Conservation (phyloP, 1,140 invertebrate genomes). For the Pissodes strobi region DNA sequence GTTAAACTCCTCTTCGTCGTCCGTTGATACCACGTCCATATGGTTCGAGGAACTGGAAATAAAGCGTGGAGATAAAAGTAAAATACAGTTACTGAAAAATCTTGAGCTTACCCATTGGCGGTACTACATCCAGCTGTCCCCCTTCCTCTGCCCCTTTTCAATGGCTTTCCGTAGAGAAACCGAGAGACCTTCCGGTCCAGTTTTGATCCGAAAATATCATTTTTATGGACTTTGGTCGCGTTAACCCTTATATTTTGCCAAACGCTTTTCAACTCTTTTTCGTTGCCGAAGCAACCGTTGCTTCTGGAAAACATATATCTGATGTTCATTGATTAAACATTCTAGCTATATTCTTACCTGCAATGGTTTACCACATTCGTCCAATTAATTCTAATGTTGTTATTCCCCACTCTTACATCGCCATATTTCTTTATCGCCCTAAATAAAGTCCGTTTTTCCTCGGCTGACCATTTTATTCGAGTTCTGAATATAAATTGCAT, state of each 20-base stretch:
- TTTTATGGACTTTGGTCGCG: slow-evolving; percentile 20
- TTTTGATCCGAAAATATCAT: slow-evolving; percentile 19
- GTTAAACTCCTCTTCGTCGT: too few relatives aligned
- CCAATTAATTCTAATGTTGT: slow-evolving; percentile 23
- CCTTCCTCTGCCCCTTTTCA: too few relatives aligned
- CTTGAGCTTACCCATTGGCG: not conserved
- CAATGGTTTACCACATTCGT: slow-evolving; percentile 13
- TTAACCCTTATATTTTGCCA: slow-evolving; percentile 25
- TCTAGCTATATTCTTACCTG: too few relatives aligned
- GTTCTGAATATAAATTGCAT: not conserved
- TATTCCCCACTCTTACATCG: slow-evolving; percentile 13
- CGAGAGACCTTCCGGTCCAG: slow-evolving; percentile 25
- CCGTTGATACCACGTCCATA: too few relatives aligned
- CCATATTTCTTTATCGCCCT: slow-evolving; percentile 20
- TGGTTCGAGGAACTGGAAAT: too few relatives aligned
- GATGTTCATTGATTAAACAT: too few relatives aligned
- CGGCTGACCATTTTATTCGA: not conserved
- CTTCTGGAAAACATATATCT: slow-evolving; percentile 1
- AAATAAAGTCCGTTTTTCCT: slow-evolving; percentile 19
- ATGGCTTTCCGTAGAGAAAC: slow-evolving; percentile 23
- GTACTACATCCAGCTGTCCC: not conserved
- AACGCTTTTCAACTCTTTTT: slow-evolving; percentile 19
- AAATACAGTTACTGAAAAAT: too few relatives aligned
- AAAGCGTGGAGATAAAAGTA: too few relatives aligned
- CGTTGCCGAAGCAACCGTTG: slow-evolving; percentile 24